Conservation (phyloP, 1,140 invertebrate species). For the Sarcophaga peregrina region DNA sequence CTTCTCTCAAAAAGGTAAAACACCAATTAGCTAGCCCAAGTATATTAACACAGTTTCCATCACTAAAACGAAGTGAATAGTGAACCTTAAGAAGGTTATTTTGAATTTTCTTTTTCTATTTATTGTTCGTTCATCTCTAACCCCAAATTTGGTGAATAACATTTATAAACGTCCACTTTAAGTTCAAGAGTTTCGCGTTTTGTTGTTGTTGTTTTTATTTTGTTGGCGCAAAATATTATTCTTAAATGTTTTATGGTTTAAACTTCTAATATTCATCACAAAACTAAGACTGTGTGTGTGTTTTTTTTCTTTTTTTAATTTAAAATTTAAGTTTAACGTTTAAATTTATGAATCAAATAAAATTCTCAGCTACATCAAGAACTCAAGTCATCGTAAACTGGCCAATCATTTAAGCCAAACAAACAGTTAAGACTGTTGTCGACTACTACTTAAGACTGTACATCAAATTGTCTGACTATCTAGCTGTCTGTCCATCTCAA, state of each 20-base stretch:
- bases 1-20: not conserved
- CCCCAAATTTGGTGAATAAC: not conserved
- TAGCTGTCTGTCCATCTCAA: not conserved
- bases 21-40: not conserved
- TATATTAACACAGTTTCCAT: constrained; percentile 18
- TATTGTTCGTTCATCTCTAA: not conserved
- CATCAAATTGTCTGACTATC: not conserved
- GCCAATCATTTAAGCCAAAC: not conserved
- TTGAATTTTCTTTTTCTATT: too few species aligned
- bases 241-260: not conserved
- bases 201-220: too few species aligned
- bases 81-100: constrained; percentile 10
- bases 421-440: too few species aligned
- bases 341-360: not conserved
- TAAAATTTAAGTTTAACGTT: too few species aligned
- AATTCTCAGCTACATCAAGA: not conserved
- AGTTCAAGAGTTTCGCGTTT: too few species aligned
- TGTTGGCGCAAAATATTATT: not conserved
- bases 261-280: not conserved
- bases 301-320: too few species aligned
- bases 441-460: too few species aligned
- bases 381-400: not conserved
- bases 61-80: not conserved
- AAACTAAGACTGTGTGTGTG: not conserved
- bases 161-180: constrained; percentile 22